Base-by-base conservation (phyloP, 2,888 invertebrate species). In the Eurois occulta region DNA sequence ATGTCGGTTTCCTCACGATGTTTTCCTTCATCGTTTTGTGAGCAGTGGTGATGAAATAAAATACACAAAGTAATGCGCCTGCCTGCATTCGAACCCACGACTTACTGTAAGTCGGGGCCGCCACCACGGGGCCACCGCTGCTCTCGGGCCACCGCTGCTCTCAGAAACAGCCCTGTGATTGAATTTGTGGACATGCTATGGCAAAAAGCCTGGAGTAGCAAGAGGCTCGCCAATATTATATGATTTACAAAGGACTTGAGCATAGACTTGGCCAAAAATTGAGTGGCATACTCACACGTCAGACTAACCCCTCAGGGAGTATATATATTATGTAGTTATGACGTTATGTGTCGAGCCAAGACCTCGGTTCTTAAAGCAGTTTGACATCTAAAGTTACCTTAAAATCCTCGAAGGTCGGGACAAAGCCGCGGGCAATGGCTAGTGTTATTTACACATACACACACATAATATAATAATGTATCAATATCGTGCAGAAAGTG, bases 401-500 rank as follows among this genome's bases (percentile, higher is more conserved):
- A 85, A 75, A 71, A 68, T 72, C 70, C 79, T 60, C n/a, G 84
- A 84, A 84, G 84, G 84, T 46, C 58, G 80, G 80, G 80, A 66
- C 72, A 84, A 65, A 58, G 86, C 84, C 84, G 69, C 87, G 32
- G 84, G 84, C 84, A 38, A 58, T 60, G 38, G 62, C 74, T 86
- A 79, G 84, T 78, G 86, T 55, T 84, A 79, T 84, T 84, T 80
- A 86, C 84, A 65, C 68, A 78, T 66, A 85, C 77, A 65, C 18
- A 65, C 8, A 46, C 67, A 58, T 68, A 68, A 43, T 73, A 86
- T 65, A 77, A 77, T 75, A 77, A 75, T 77, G 78, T 88, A 88
- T 89, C 73, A 83, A 81, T 85, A 83, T 81, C 85, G 87, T 77
- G 88, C 91, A 90, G 92, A 93, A 93, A 93, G 93, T 88, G 72